These are phyloP conservation scores for Seira musarum DNA, from an alignment of 2,888 invertebrate species.

Conservation along the genomic window DNA sequence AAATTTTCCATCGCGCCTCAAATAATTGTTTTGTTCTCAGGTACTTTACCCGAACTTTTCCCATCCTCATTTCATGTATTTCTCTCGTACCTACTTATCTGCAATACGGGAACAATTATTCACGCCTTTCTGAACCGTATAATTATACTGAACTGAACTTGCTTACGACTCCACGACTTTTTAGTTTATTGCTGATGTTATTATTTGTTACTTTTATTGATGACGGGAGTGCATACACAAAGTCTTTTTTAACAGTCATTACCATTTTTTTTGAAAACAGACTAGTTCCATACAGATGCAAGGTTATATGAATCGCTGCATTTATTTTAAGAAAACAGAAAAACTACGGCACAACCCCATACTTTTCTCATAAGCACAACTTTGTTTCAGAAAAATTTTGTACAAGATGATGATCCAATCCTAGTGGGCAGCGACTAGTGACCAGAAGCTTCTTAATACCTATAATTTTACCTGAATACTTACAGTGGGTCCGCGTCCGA, in stretches of 20 bases:
- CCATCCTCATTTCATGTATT: constrained; percentile 6
- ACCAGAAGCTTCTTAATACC: background rate
- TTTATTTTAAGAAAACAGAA: background rate
- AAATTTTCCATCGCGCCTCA: constrained; percentile 39
- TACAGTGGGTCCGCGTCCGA: too few species aligned
- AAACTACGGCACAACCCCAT: background rate
- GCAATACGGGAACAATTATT: constrained; percentile 34
- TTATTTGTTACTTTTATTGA: background rate
- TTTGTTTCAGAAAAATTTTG: background rate
- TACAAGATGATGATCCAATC: too few species aligned
- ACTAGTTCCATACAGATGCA: too few species aligned
- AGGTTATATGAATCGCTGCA: too few species aligned
- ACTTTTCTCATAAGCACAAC: background rate
- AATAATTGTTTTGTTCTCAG: constrained; percentile 49
- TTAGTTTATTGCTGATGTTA: background rate
- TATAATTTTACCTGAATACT: too few species aligned
- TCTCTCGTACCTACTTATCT: background rate
- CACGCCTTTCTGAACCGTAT: constrained; percentile 47
- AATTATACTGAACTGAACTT: constrained; percentile 23
- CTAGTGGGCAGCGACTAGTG: too few species aligned
- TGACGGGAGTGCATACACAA: too few species aligned
- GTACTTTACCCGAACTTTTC: constrained; percentile 44
- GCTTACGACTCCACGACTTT: background rate
- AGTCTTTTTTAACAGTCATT: too few species aligned
- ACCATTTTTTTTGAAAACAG: too few species aligned